These are phyloP conservation scores for Platysternon megacephalum DNA, from an alignment of 2,113 vertebrate genomes.

Conservation along the genomic window DNA sequence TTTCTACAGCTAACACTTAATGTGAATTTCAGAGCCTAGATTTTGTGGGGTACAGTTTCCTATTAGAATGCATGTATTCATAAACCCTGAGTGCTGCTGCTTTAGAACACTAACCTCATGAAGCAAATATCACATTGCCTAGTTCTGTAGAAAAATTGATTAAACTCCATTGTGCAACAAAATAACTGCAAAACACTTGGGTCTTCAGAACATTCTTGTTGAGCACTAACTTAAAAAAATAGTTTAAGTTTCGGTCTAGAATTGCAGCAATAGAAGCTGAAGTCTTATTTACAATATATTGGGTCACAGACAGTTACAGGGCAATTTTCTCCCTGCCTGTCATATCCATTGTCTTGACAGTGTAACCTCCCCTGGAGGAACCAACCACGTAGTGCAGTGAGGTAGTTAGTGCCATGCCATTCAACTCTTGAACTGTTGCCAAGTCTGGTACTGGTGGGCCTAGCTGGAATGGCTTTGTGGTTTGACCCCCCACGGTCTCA, in stretches of 20 bases:
- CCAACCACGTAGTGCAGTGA: neutral
- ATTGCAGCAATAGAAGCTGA: neutral
- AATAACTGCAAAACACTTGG: neutral
- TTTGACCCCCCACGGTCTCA: neutral
- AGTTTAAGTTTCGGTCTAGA: neutral
- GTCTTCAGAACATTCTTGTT: neutral
- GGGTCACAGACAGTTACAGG: neutral
- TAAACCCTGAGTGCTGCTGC: neutral
- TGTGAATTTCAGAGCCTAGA: neutral
- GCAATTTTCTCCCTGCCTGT: neutral
- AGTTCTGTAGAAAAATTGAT: neutral
- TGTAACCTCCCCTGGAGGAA: neutral
- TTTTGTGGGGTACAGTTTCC: neutral
- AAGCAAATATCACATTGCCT: neutral
- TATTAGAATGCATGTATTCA: neutral
- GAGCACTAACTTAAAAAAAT: neutral
- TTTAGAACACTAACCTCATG: neutral
- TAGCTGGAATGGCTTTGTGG: neutral
- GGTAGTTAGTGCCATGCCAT: neutral
- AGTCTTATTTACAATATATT: neutral
- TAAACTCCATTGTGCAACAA: neutral
- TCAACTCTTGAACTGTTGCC: neutral
- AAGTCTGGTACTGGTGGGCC: neutral
- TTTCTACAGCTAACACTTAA: neutral
- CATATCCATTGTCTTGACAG: neutral